Conservation (phyloP, 2,113 vertebrate species). For the Piaya cayana region DNA sequence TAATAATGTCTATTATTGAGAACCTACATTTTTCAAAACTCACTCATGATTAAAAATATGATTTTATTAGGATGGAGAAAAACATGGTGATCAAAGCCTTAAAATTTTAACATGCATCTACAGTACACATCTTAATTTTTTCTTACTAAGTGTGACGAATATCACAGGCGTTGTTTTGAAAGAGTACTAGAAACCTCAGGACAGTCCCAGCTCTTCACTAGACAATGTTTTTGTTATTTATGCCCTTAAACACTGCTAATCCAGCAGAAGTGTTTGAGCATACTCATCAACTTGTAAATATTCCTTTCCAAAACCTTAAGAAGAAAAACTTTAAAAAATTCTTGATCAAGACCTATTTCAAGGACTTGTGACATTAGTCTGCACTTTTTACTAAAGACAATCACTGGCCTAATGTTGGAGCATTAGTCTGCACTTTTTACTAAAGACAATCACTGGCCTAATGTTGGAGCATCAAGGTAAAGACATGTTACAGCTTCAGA, state of each 20-base stretch:
- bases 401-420: background rate
- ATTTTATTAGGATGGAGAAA: background rate
- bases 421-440: background rate
- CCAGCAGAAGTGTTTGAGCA: background rate
- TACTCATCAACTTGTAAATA: background rate
- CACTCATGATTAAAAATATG: background rate
- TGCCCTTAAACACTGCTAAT: background rate
- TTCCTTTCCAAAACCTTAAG: background rate
- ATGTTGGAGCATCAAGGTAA: background rate
- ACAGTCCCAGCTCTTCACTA: background rate
- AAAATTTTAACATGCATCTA: background rate
- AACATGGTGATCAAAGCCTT: background rate
- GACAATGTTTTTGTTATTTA: background rate
- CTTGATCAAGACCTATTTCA: background rate
- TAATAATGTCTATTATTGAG: background rate
- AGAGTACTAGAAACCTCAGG: background rate
- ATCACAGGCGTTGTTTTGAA: background rate
- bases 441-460: background rate
- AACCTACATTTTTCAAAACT: background rate
- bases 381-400: background rate
- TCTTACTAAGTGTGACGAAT: background rate
- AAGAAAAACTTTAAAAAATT: background rate
- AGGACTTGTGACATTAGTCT: background rate
- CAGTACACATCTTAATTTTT: background rate
- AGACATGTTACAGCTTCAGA: background rate